Conservation (phyloP, 2,113 vertebrate genomes). For the Pavo muticus region DNA sequence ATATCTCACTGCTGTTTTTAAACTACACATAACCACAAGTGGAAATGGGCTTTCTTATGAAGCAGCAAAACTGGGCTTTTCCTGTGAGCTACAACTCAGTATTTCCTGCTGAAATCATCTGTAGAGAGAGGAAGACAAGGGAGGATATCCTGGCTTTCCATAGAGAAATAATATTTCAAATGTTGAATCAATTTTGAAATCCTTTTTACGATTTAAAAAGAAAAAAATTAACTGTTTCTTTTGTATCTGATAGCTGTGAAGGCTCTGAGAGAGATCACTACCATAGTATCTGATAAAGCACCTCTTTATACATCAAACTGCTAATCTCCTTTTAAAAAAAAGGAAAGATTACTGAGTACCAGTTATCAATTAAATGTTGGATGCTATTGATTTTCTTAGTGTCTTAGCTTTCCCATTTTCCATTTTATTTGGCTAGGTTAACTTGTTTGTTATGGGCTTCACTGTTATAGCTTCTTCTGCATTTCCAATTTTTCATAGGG, state of each 20-base stretch:
- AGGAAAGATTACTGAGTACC: background rate
- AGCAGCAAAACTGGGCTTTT: background rate
- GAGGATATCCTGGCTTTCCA: background rate
- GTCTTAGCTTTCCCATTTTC: background rate
- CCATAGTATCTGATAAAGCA: background rate
- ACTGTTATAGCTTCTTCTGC: background rate
- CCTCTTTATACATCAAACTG: background rate
- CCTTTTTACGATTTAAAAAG: background rate
- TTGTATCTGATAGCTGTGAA: background rate
- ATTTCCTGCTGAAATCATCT: background rate
- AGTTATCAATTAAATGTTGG: background rate
- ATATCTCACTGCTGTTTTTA: background rate
- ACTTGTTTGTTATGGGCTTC: background rate
- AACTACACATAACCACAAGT: background rate
- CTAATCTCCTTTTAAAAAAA: background rate
- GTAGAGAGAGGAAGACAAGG: background rate
- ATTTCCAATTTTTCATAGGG: background rate
- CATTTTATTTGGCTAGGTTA: background rate
- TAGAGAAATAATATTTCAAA: background rate
- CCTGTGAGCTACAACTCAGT: background rate
- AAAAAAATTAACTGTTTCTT: background rate
- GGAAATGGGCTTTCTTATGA: background rate
- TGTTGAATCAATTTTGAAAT: background rate
- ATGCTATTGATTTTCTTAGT: background rate
- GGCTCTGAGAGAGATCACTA: background rate